A percentile compares a stretch with the other conserved stretches of the same genome.
phyloP scores from a whole-genome alignment of 1,140 invertebrate genomes.

The Trachymyrmex cornetzi region DNA sequence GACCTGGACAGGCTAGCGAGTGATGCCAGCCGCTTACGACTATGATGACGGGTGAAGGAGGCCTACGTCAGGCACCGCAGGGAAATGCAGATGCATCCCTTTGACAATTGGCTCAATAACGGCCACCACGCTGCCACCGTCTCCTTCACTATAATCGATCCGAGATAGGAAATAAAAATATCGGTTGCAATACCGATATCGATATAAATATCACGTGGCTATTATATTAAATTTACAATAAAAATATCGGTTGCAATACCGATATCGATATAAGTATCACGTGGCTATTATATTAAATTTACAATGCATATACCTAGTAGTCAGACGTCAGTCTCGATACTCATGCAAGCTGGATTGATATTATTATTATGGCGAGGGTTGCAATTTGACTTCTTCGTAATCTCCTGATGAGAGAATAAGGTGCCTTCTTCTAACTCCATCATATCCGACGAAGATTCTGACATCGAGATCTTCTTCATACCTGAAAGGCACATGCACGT shows the following conservation, averaged over 20 bases:
- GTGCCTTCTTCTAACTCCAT: constrained; percentile 98
- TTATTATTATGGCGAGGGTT: constrained; percentile 96
- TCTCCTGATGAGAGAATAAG: constrained; percentile 91
- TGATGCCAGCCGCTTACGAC: constrained; percentile 64
- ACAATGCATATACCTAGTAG: constrained; percentile 92
- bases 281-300: background rate
- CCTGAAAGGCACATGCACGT: constrained; percentile 86
- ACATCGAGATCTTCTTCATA: constrained; percentile 96
- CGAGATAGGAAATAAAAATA: background rate
- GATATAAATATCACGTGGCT: background rate
- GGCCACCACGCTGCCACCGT: constrained; percentile 85
- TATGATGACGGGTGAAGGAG: constrained; percentile 75
- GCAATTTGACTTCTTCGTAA: constrained; percentile 92
- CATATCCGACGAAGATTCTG: constrained; percentile 97
- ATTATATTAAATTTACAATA: background rate
- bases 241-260: background rate
- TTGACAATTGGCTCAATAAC: constrained; percentile 80
- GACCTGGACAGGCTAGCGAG: constrained; percentile 71
- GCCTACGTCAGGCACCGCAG: constrained; percentile 83
- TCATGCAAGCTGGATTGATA: constrained; percentile 92
- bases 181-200: background rate
- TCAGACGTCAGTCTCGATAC: constrained; percentile 99
- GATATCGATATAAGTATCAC: background rate
- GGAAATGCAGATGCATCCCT: constrained; percentile 77
- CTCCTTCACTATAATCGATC: constrained; percentile 83